phyloP scores from a whole-genome alignment of 1,140 invertebrate species.

The Psix sp. region DNA sequence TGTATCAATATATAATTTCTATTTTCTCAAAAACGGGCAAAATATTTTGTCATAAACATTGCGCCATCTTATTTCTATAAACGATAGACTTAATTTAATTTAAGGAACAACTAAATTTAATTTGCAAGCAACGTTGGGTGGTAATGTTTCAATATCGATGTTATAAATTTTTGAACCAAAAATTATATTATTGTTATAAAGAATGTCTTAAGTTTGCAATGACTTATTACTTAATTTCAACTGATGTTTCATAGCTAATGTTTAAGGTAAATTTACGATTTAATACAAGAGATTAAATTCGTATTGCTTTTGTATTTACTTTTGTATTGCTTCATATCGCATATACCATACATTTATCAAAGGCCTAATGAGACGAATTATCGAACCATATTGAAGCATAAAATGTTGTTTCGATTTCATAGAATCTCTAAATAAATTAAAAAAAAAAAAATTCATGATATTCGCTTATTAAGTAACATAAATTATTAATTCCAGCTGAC shows the following conservation, averaged over 20 bases:
- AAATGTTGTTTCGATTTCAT: constrained; percentile 60
- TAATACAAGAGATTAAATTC: constrained; percentile 26
- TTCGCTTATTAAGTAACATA: constrained; percentile 39
- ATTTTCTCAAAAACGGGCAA: constrained; percentile 28
- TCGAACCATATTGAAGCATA: constrained; percentile 55
- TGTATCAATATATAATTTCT: constrained; percentile 19
- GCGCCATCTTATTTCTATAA: constrained; percentile 27
- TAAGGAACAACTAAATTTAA: constrained; percentile 6
- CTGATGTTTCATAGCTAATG: constrained; percentile 33
- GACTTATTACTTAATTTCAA: constrained; percentile 16
- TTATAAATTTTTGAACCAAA: constrained; percentile 4
- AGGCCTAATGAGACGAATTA: constrained; percentile 44
- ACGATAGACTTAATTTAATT: constrained; percentile 16
- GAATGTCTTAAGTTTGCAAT: constrained; percentile 2
- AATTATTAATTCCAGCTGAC: constrained; percentile 3
- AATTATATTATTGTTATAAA: neutral
- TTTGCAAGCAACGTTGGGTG: constrained; percentile 3
- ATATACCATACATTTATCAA: constrained; percentile 55
- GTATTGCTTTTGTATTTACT: constrained; percentile 4
- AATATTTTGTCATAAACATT: constrained; percentile 13
- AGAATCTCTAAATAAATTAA: constrained; percentile 28
- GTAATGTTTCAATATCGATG: constrained; percentile 3
- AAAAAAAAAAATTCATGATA: constrained; percentile 48
- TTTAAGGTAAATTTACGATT: constrained; percentile 16
- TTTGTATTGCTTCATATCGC: constrained; percentile 33